Evolutionary conservation across 2,797 vertebrate species (phyloP), one percentile per base, ranked within the genome.

Genomic region (Gallinago solitaria): DNA sequence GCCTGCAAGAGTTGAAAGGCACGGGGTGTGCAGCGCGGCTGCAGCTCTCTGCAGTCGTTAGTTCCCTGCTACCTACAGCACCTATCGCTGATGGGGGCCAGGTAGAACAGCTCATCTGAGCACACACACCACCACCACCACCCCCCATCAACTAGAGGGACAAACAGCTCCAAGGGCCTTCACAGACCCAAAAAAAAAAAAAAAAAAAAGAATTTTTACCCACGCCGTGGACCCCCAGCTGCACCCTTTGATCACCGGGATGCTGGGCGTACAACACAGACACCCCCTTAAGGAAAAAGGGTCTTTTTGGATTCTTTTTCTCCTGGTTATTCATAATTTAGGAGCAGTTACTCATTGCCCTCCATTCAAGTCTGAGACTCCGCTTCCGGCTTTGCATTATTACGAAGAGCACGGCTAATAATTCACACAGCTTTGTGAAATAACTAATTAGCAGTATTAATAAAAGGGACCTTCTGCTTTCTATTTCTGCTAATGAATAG

Each of bases 391-490:
- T 90, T 63, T 48, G 47, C 43, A 20, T 80, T 73, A 60, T 70
- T 83, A 39, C 76, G 17, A 53, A 37, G 4, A 8, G 47, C 2
- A 1, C 5, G 18, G 12, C 39, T 56, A 74, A 81, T 69, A 53
- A 89, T 87, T 83, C 50, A 71, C 21, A 56, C 1, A 2, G 65
- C 57, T 78, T 33, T 30, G 79, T 21, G 90, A 81, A 89, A 73
- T 89, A 86, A 80, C 28, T 78, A 56, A 83, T 96, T 53, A 95
- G 33, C 41, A 67, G 35, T 25, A 86, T 89, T 94, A 90, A 91
- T 56, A 80, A 90, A 96, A 78, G 0, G 0, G 51, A 93, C 85
- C 20, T 78, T 87, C 61, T 75, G 28, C 51, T 76, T 89, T 47
- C 71, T 37, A 28, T 61, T 89, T 84, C 70, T 91, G 48, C 47